Conservation (phyloP, 2,113 vertebrate genomes). For the Eolophus roseicapilla region DNA sequence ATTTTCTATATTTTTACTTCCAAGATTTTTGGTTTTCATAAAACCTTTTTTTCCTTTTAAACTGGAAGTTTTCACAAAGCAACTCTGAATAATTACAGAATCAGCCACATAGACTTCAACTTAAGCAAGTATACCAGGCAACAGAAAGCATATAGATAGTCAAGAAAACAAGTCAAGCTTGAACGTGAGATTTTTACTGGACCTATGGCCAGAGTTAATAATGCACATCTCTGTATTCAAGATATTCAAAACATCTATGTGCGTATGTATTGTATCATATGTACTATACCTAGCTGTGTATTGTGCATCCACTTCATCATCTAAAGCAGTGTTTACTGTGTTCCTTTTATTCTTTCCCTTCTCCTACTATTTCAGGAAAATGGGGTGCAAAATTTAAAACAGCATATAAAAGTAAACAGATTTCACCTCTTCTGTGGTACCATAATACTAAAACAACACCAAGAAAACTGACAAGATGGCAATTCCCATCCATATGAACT, state of each 20-base stretch:
- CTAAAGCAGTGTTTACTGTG: not conserved
- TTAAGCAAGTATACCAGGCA: not conserved
- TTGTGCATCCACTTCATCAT: not conserved
- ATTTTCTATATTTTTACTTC: not conserved
- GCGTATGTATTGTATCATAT: accelerated
- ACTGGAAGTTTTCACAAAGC: not conserved
- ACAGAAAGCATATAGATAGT: not conserved
- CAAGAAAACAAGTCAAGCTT: not conserved
- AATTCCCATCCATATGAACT: not conserved
- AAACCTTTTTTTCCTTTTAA: not conserved
- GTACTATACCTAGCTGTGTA: accelerated
- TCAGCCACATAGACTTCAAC: not conserved
- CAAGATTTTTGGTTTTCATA: not conserved
- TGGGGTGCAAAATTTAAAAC: not conserved
- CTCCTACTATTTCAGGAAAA: not conserved
- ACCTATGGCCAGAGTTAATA: not conserved
- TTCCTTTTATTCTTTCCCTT: not conserved
- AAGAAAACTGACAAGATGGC: not conserved
- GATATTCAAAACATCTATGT: not conserved
- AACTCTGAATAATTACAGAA: not conserved
- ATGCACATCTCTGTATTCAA: not conserved
- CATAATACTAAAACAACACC: not conserved
- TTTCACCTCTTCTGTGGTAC: not conserved
- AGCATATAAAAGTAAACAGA: not conserved
- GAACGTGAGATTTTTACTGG: not conserved